Evolutionary conservation across 1,140 invertebrate species (phyloP).

Genomic region (Harpegnathos saltator): DNA sequence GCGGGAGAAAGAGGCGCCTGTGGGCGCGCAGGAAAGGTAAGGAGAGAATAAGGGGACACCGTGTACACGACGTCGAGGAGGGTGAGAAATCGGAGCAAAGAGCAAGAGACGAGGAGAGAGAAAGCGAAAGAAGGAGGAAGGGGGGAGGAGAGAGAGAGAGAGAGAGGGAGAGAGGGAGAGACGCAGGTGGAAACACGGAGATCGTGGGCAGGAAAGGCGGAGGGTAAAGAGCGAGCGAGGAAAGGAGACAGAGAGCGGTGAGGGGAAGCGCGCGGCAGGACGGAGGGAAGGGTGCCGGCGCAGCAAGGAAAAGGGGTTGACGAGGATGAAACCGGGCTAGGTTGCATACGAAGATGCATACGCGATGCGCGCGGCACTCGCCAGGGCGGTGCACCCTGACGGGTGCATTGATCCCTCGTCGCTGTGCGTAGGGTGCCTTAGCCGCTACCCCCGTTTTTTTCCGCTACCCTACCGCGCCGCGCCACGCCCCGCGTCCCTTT

Average conservation of each 20-base stretch:
- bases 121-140: not conserved
- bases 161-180: not conserved
- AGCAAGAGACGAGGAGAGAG: slow-evolving; percentile 22
- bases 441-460: slow-evolving; percentile 77
- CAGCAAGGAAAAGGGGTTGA: slow-evolving; percentile 67
- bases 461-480: slow-evolving; percentile 46
- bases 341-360: slow-evolving; percentile 83
- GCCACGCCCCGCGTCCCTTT: slow-evolving; percentile 54
- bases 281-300: slow-evolving; percentile 35
- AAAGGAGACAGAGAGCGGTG: slow-evolving; percentile 6
- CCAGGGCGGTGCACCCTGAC: slow-evolving; percentile 83
- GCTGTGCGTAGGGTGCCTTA: slow-evolving; percentile 79
- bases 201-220: slow-evolving; percentile 9
- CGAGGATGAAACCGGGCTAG: slow-evolving; percentile 75
- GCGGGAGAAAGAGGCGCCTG: slow-evolving; percentile 44
- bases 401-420: slow-evolving; percentile 83
- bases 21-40: slow-evolving; percentile 55
- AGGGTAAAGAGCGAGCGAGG: not conserved
- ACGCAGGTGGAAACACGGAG: slow-evolving; percentile 24
- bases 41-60: slow-evolving; percentile 61
- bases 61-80: slow-evolving; percentile 44
- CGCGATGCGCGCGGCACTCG: slow-evolving; percentile 81
- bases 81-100: slow-evolving; percentile 58
- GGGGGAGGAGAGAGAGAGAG: not conserved
- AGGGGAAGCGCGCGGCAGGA: not conserved